Conservation (phyloP, 2,113 vertebrate genomes). For the Phylloscopus trochiloides region DNA sequence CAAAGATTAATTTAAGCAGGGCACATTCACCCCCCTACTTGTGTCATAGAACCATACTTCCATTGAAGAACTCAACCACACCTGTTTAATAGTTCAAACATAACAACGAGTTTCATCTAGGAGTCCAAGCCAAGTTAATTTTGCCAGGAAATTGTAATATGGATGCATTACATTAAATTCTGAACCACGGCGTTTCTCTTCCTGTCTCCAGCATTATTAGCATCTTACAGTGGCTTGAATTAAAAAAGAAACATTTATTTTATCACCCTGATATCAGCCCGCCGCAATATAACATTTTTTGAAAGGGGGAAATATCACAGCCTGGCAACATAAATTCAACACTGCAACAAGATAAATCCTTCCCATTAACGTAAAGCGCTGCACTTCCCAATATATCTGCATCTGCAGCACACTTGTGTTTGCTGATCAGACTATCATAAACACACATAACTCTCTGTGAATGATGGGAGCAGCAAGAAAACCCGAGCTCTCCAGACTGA, state of each 20-base stretch:
- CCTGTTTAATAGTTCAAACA: not conserved
- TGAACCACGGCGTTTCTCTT: not conserved
- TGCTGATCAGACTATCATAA: conserved; percentile 27
- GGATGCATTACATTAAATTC: not conserved
- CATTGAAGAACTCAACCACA: not conserved
- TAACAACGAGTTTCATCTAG: conserved; percentile 11
- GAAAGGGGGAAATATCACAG: conserved; percentile 45
- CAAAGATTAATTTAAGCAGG: not conserved
- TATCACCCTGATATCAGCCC: conserved; percentile 38
- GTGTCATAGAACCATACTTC: not conserved
- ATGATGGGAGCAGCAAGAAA: not conserved
- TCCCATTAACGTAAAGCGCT: conserved; percentile 45
- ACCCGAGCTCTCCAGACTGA: conserved; percentile 3
- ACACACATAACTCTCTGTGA: conserved; percentile 55
- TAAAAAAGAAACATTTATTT: conserved; percentile 54
- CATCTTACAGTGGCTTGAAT: conserved; percentile 39
- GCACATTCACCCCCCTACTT: not conserved
- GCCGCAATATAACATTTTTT: conserved; percentile 46
- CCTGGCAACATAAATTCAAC: conserved; percentile 44
- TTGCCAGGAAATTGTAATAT: not conserved
- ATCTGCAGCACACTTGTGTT: conserved; percentile 19
- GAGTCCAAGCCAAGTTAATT: not conserved
- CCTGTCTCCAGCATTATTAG: conserved; percentile 19
- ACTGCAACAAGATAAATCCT: conserved; percentile 57
- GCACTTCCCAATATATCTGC: conserved; percentile 41